A percentile compares a stretch with the other conserved stretches of the same genome.
These are phyloP conservation scores for Perccottus glenii DNA, from an alignment of 2,113 vertebrate genomes.

Conservation along the genomic window DNA sequence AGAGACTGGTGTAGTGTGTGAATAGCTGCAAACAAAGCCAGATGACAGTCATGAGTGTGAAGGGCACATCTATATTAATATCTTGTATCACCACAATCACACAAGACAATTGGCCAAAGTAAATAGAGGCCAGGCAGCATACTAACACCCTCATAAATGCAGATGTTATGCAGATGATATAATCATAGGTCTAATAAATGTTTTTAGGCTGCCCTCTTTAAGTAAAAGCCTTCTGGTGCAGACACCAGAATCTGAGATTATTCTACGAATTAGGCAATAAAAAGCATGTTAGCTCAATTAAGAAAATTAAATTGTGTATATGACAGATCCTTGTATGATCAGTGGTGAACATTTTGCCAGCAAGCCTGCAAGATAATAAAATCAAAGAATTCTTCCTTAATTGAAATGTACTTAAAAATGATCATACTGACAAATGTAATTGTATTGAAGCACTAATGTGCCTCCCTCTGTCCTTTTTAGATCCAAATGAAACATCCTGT, in stretches of 20 bases:
- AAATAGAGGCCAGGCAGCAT: slow-evolving; percentile 72
- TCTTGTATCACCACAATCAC: slow-evolving; percentile 58
- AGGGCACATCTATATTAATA: slow-evolving; percentile 69
- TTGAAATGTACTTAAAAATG: slow-evolving; percentile 99
- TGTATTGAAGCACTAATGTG: slow-evolving; percentile 89
- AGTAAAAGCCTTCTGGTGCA: slow-evolving; percentile 86
- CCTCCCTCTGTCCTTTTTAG: slow-evolving; percentile 88
- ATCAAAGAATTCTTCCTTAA: slow-evolving; percentile 96
- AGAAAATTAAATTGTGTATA: slow-evolving; percentile 97
- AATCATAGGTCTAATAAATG: slow-evolving; percentile 81
- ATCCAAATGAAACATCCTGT: slow-evolving; percentile 89
- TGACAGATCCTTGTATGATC: slow-evolving; percentile 86
- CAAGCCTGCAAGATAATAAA: slow-evolving; percentile 87
- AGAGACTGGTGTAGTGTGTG: slow-evolving; percentile 46
- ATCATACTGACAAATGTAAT: slow-evolving; percentile 97
- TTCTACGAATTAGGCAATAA: slow-evolving; percentile 94
- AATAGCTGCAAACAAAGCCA: slow-evolving; percentile 62
- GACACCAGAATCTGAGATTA: slow-evolving; percentile 89
- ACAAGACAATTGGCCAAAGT: slow-evolving; percentile 73
- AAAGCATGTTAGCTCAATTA: slow-evolving; percentile 96
- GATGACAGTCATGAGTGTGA: slow-evolving; percentile 48
- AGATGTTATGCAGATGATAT: slow-evolving; percentile 86
- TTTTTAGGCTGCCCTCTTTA: slow-evolving; percentile 86
- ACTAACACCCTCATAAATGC: slow-evolving; percentile 84
- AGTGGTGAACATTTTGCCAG: slow-evolving; percentile 84